These are phyloP conservation scores for Mesaphorura yosii DNA, from an alignment of 1,140 invertebrate genomes.

Conservation along the genomic window DNA sequence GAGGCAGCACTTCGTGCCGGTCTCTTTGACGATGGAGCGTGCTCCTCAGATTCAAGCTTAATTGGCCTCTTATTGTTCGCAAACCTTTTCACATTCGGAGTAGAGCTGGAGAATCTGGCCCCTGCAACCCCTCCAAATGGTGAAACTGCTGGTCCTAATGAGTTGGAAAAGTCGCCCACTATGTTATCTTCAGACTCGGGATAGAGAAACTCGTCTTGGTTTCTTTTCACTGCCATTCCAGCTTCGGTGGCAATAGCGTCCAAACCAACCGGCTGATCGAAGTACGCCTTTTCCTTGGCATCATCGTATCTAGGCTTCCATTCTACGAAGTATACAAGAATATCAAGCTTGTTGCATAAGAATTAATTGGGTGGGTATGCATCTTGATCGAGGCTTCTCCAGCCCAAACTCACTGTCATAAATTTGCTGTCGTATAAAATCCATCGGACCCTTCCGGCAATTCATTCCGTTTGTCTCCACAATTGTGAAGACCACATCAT, in stretches of 20 bases:
- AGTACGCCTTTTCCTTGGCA: neutral
- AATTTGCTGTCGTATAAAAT: constrained; percentile 26
- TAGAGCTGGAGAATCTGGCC: no score
- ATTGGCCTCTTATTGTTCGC: no score
- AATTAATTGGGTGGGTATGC: neutral
- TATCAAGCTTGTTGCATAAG: neutral
- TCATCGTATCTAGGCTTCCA: constrained; percentile 9
- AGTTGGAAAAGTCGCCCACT: neutral
- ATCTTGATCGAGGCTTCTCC: neutral
- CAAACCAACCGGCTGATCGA: no score
- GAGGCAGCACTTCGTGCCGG: no score
- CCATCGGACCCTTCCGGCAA: constrained; percentile 23
- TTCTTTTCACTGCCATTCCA: neutral
- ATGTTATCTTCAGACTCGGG: neutral
- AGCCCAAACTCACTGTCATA: constrained; percentile 9
- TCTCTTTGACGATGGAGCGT: no score
- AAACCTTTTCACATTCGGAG: no score
- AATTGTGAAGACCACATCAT: constrained; percentile 25
- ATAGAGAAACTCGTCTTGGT: neutral
- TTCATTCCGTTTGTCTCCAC: constrained; percentile 22
- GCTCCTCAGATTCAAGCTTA: no score
- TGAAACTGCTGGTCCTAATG: no score
- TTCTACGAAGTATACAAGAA: constrained; percentile 4
- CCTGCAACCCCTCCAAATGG: no score
- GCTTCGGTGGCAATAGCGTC: neutral